Evolutionary conservation across 2,113 vertebrate genomes (phyloP), one percentile per base, ranked within the genome.

Genomic region (Campylomormyrus numenius): DNA sequence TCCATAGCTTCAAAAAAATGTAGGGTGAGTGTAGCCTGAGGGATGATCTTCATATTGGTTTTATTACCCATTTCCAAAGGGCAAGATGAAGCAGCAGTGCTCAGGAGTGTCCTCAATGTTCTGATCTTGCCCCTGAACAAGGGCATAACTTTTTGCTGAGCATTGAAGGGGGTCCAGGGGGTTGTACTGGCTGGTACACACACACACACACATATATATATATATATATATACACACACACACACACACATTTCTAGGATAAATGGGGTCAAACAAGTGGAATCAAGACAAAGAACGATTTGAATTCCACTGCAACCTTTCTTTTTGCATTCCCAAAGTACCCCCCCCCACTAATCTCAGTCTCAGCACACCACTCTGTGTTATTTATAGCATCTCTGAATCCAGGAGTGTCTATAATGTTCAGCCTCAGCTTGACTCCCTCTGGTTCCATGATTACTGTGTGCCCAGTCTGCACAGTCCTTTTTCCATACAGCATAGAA

Each of bases 321-420:
- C n/a, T 1, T 27, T 62, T 27, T 62, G 8, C 7, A 10, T 66
- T 31, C n/a, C 13, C n/a, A 1, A 27, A 66, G 62, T 66, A 13
- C 21, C 77, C 17, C 2, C 46, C 46, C 7, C 5, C 13, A n/a
- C 8, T 21, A 31, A 49, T 15, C 7, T n/a, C 15, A 66, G n/a
- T 89, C 62, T 70, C 62, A 70, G n/a, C 90, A 86, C 90, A 95
- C 93, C 93, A 93, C n/a, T 92, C 92, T n/a, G 92, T 93, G 92
- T 96, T 95, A 91, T 97, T 91, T 89, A 97, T 85, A 1, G 96
- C 95, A 10, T 96, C 96, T 45, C 96, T 95, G 96, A 96, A 62
- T 0, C 96, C 96, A 5, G 96, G 96, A 0, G 95, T 96, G 94
- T 96, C 96, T 11, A 96, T 93, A 74, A 96, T 95, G 93, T 92